Percentiles rank a stretch among this genome's conserved stretches.
These are phyloP conservation scores for Nestor notabilis DNA, from an alignment of 2,113 vertebrate species.

Conservation along the genomic window DNA sequence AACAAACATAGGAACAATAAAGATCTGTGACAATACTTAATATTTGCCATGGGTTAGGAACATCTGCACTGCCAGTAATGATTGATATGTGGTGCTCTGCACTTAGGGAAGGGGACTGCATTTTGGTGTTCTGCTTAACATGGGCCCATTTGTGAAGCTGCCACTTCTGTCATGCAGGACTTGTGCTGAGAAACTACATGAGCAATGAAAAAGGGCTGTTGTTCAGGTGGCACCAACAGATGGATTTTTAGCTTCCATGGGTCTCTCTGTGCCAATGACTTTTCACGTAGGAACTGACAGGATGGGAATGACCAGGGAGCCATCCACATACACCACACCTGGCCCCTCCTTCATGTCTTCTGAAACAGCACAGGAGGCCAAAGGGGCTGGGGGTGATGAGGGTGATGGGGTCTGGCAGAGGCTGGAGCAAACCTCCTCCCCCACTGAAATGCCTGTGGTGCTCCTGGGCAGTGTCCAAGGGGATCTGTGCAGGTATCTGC, in stretches of 20 bases:
- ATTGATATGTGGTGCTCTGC: neutral
- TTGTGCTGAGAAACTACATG: neutral
- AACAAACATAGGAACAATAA: neutral
- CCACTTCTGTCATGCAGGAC: neutral
- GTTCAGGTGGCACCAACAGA: neutral
- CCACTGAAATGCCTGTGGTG: neutral
- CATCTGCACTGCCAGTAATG: neutral
- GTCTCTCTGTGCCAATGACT: neutral
- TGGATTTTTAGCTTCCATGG: neutral
- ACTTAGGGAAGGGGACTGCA: neutral
- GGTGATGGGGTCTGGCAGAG: neutral
- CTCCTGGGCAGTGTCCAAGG: neutral
- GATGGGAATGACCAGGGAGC: neutral
- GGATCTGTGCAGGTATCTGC: neutral
- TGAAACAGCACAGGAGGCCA: neutral
- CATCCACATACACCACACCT: neutral
- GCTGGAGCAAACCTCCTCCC: neutral
- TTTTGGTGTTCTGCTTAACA: neutral
- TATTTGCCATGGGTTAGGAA: neutral
- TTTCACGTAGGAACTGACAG: rapidly evolving
- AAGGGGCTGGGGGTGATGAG: rapidly evolving
- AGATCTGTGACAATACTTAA: neutral
- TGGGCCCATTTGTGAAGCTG: neutral
- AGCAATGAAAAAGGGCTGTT: neutral
- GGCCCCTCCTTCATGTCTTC: neutral